Evolutionary conservation across 2,113 vertebrate genomes (phyloP).

Genomic region (Phainopepla nitens): DNA sequence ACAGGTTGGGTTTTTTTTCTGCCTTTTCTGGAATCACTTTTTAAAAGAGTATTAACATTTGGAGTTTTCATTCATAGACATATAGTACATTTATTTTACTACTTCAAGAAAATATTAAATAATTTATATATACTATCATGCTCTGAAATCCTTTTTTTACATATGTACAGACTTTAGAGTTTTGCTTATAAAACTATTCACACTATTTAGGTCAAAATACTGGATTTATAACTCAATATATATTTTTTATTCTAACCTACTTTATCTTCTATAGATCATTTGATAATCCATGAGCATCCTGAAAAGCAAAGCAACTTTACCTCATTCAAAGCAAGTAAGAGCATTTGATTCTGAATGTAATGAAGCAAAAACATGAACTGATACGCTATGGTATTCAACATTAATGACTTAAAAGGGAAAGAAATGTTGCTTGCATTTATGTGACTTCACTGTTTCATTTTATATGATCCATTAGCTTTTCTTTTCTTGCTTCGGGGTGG

Average conservation of each 20-base stretch:
- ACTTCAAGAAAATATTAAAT: background rate
- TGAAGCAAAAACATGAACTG: background rate
- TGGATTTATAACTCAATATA: background rate
- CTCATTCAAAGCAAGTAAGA: background rate
- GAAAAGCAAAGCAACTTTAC: background rate
- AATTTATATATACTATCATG: background rate
- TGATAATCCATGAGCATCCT: background rate
- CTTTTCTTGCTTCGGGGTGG: background rate
- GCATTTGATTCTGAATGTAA: background rate
- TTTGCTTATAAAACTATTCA: background rate
- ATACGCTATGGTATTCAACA: background rate
- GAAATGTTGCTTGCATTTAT: background rate
- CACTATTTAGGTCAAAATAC: background rate
- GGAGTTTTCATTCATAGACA: background rate
- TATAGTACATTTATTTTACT: background rate
- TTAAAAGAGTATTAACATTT: background rate
- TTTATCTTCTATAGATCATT: background rate
- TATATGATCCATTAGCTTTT: background rate
- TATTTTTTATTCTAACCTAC: background rate
- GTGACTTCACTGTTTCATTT: slow-evolving; percentile 13
- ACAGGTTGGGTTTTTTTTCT: no score
- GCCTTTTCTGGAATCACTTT: background rate
- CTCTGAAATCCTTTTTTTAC: background rate
- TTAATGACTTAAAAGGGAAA: background rate
- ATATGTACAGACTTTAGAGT: background rate